A percentile compares a stretch with the other conserved stretches of the same genome.
Conservation (phyloP, 2,113 vertebrate genomes). For the Crypturellus undulatus region DNA sequence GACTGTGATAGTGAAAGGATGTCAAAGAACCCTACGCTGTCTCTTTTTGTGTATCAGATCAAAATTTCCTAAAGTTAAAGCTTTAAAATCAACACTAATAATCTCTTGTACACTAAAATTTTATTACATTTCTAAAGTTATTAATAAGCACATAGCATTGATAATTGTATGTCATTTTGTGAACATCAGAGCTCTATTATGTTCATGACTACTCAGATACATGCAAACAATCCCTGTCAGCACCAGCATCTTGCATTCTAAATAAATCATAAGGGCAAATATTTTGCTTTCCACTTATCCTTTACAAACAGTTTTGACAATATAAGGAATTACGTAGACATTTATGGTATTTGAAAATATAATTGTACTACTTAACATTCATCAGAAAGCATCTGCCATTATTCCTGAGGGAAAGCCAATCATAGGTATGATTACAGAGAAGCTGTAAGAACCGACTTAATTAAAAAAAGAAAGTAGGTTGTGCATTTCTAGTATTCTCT, state of each 20-base stretch:
- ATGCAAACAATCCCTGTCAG: background rate
- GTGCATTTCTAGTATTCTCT: background rate
- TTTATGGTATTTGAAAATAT: slow-evolving; percentile 50
- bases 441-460: slow-evolving; percentile 14
- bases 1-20: background rate
- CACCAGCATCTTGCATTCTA: slow-evolving; percentile 2
- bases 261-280: slow-evolving; percentile 34
- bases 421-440: slow-evolving; percentile 9
- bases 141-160: background rate
- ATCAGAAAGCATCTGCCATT: slow-evolving; percentile 41
- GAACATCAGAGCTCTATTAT: background rate
- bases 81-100: background rate
- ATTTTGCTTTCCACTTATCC: slow-evolving; percentile 55
- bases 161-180: background rate
- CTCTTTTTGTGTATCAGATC: background rate
- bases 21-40: background rate
- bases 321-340: slow-evolving; percentile 44
- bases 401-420: slow-evolving; percentile 19
- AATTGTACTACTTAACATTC: slow-evolving; percentile 51
- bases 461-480: background rate
- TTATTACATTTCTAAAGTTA: background rate
- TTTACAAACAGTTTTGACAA: slow-evolving; percentile 48
- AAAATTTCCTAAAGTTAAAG: background rate
- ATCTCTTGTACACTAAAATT: background rate
- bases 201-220: background rate